Percentiles rank a stretch among this genome's conserved stretches.
Evolutionary conservation across 2,113 vertebrate species (phyloP).

Genomic region (Python bivittatus): DNA sequence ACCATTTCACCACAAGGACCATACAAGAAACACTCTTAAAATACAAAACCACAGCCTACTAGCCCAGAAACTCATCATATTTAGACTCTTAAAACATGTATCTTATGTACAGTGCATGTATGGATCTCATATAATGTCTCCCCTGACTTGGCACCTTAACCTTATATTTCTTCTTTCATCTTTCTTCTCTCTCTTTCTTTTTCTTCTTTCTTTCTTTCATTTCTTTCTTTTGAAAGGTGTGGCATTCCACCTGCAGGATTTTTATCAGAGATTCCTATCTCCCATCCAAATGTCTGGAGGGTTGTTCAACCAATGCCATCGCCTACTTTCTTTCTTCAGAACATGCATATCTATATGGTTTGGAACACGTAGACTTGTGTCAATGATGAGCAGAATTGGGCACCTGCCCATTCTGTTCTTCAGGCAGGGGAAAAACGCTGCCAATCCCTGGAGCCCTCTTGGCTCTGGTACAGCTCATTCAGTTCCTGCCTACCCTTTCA

Average conservation of each 20-base stretch:
- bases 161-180: neutral
- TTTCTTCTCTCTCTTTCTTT: too few relatives aligned
- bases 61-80: neutral
- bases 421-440: neutral
- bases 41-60: neutral
- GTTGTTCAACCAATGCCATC: neutral
- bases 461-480: neutral
- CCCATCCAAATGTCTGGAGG: neutral
- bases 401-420: neutral
- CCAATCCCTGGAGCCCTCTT: neutral
- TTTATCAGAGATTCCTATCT: neutral
- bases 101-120: neutral
- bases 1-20: neutral
- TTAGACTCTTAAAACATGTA: neutral
- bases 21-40: neutral
- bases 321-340: neutral
- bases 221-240: conserved; percentile 2
- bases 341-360: neutral
- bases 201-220: too few relatives aligned
- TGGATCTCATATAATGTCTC: too few relatives aligned
- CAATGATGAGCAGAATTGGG: neutral
- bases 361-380: neutral
- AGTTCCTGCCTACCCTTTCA: too few relatives aligned
- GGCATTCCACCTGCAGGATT: neutral
- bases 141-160: too few relatives aligned